Evolutionary conservation across 2,113 vertebrate species (phyloP), one percentile per base, ranked within the genome.

Genomic region (Neomonachus schauinslandi): DNA sequence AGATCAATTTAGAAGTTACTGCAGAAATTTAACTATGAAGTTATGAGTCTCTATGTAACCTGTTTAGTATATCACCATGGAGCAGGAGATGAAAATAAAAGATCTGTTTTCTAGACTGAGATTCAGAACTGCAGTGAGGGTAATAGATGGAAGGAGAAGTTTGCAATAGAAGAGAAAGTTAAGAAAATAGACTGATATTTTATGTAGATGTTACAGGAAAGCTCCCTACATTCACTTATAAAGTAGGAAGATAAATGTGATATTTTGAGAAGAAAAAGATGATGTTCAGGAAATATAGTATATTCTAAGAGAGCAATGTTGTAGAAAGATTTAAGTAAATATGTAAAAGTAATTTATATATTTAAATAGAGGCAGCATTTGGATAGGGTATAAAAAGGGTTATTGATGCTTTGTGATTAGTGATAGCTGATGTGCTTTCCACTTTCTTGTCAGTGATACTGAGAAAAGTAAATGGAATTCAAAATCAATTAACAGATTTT

Each of bases 401-500:
- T 81, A 80, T 59, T 97, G 74, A 79, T 89, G 36, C 79, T 91
- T 86, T 71, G 11, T 89, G 72, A 96, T 86, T 94, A 89, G 83
- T 93, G 94, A 89, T 93, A 57, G 42, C 28, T 76, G 18, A 86
- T 79, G 28, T 72, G 19, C 18, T 90, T 97, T 67, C 57, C 26
- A 57, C 11, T 89, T 82, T 79, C 80, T 95, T 91, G 24, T 96
- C 49, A 96, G 26, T 49, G 24, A 95, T 84, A 82, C 24, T 90
- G 28, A 82, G 28, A 93, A 90, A 94, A 92, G 55, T 51, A 88
- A n/a, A 89, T 67, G 26, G 63, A 95, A 77, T 49, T 97, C 85
- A 95, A 96, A 97, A 93, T 95, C 94, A 97, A 97, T 95, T 94
- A 97, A 85, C 24, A 96, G 77, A 46, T 4, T 95, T 91, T 93